Percentiles rank a stretch among this genome's conserved stretches.
Conservation (phyloP, 30 jellyfish, hydroid and myxozoan species). For the Haliclystus octoradiatus region DNA sequence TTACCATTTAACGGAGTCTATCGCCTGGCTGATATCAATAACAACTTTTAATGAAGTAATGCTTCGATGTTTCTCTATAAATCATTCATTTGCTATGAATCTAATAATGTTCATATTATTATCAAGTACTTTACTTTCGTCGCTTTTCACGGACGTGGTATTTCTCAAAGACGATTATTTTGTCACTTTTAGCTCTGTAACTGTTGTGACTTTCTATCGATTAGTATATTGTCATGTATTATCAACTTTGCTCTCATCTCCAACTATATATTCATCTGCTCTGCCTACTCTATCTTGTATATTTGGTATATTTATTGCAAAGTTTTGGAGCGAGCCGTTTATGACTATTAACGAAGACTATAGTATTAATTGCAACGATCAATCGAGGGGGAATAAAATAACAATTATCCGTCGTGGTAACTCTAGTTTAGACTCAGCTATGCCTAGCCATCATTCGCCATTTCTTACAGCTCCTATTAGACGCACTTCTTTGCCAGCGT, state of each 20-base stretch:
- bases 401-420: constrained; percentile 1
- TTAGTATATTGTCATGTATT: neutral
- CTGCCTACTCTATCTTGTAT: neutral
- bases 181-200: neutral
- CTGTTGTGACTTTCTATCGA: neutral
- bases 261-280: neutral
- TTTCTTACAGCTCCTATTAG: constrained; percentile 34
- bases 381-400: neutral
- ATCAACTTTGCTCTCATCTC: neutral
- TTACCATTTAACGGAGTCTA: neutral
- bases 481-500: constrained; percentile 71
- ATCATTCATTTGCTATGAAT: neutral
- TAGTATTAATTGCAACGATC: too few species aligned
- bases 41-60: neutral
- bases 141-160: neutral
- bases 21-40: neutral
- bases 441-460: neutral
- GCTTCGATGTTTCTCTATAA: neutral
- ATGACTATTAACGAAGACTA: neutral
- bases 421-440: neutral
- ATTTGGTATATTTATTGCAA: neutral
- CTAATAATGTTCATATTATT: neutral
- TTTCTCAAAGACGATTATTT: neutral
- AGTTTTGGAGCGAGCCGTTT: neutral
- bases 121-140: neutral